Evolutionary conservation across 2,888 invertebrate genomes (phyloP).

Genomic region (Andrena hattorfiana): DNA sequence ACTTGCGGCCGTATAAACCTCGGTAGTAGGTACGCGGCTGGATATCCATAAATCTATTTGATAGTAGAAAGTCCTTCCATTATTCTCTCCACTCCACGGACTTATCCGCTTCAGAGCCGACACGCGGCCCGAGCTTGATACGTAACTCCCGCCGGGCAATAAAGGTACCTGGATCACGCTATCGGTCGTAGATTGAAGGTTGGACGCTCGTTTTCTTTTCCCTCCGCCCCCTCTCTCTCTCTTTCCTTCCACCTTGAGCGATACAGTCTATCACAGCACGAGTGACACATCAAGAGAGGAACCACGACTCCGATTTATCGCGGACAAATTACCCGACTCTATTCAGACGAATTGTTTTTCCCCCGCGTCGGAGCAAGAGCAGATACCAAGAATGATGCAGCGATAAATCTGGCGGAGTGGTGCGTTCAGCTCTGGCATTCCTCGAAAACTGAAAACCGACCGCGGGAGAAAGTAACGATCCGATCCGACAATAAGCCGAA

Average conservation of each 20-base stretch:
- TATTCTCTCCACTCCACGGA: slow-evolving; percentile 78
- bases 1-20: slow-evolving; percentile 70
- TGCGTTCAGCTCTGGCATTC: slow-evolving; percentile 1
- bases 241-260: background rate
- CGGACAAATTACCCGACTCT: background rate
- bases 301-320: slow-evolving; percentile 1
- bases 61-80: slow-evolving; percentile 84
- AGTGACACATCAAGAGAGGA: slow-evolving; percentile 2
- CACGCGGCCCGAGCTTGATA: slow-evolving; percentile 70
- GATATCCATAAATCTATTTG: slow-evolving; percentile 84
- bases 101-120: slow-evolving; percentile 73
- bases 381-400: background rate
- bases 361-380: background rate
- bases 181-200: slow-evolving; percentile 61
- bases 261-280: slow-evolving; percentile 14
- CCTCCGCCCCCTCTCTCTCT: background rate
- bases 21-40: slow-evolving; percentile 74
- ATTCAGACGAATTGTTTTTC: slow-evolving; percentile 18
- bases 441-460: slow-evolving; percentile 52
- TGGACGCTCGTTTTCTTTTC: slow-evolving; percentile 18
- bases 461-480: slow-evolving; percentile 65
- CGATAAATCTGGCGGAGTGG: slow-evolving; percentile 43
- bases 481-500: slow-evolving; percentile 62
- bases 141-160: slow-evolving; percentile 73
- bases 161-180: slow-evolving; percentile 66